Evolutionary conservation across 1,140 invertebrate genomes (phyloP).

Genomic region (Drosophila neocordata): DNA sequence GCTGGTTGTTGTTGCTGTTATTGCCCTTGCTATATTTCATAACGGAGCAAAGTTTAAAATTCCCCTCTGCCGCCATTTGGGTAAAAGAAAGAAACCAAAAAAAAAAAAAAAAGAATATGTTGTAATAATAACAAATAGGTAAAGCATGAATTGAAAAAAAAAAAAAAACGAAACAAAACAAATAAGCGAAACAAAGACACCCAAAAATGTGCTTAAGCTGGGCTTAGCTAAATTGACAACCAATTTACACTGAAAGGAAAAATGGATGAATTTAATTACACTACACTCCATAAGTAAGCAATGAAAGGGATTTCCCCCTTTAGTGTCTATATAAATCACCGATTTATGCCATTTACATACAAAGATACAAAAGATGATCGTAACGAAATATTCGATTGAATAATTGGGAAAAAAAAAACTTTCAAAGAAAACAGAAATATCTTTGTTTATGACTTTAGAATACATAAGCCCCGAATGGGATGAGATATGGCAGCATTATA

Average conservation of each 20-base stretch:
- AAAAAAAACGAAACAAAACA: not conserved
- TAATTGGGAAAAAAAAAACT: constrained; percentile 17
- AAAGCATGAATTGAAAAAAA: constrained; percentile 43
- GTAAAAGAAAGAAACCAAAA: constrained; percentile 22
- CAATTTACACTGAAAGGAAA: constrained; percentile 7
- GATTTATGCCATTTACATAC: constrained; percentile 37
- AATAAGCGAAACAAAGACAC: not conserved
- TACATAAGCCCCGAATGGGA: constrained; percentile 21
- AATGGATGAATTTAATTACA: not conserved
- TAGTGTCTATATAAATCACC: constrained; percentile 19
- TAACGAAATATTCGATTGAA: constrained; percentile 18
- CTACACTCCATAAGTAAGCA: not conserved
- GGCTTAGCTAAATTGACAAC: constrained; percentile 20
- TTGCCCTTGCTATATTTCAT: constrained; percentile 29
- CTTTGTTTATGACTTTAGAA: constrained; percentile 47
- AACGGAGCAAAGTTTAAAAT: constrained; percentile 52
- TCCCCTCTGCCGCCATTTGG: no score
- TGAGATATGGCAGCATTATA: constrained; percentile 52
- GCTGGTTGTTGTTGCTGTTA: constrained; percentile 18
- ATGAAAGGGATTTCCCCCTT: not conserved
- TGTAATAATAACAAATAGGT: constrained; percentile 68
- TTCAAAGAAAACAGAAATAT: not conserved
- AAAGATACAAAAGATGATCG: constrained; percentile 8
- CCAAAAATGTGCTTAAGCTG: constrained; percentile 24
- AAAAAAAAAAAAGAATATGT: constrained; percentile 36